A percentile compares a stretch with the other conserved stretches of the same genome.
Evolutionary conservation across 2,797 vertebrate genomes (phyloP).

Genomic region (Anas bernieri): DNA sequence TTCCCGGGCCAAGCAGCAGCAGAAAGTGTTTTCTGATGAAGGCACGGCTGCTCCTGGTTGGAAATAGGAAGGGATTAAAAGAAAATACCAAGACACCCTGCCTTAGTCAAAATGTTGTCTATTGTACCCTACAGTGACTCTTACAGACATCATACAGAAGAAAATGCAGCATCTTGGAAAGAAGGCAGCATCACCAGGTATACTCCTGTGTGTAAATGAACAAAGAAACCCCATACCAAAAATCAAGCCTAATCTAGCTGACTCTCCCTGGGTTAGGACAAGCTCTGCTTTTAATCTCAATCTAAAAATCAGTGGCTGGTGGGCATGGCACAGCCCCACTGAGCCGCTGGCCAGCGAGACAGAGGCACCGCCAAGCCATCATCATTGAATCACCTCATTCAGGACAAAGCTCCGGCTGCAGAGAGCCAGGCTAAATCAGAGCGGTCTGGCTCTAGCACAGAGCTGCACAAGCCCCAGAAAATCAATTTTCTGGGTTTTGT

Average conservation of each 20-base stretch:
- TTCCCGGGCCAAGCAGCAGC: not conserved
- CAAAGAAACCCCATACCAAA: not conserved
- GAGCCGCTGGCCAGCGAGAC: no score
- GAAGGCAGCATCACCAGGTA: no score
- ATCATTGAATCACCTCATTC: not conserved
- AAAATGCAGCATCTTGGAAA: not conserved
- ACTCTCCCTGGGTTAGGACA: not conserved
- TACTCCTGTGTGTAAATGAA: not conserved
- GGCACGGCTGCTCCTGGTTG: not conserved
- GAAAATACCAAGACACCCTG: not conserved
- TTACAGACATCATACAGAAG: not conserved
- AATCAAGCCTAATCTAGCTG: not conserved
- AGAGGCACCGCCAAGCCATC: not conserved
- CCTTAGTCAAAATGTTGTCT: not conserved
- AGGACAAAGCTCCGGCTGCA: slow-evolving; percentile 1
- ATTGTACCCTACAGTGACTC: not conserved
- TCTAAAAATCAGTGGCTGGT: not conserved
- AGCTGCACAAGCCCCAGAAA: slow-evolving; percentile 39
- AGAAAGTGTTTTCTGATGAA: not conserved
- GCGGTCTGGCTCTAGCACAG: slow-evolving; percentile 54
- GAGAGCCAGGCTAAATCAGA: slow-evolving; percentile 59
- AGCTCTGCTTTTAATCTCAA: not conserved
- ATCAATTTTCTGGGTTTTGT: slow-evolving; percentile 64
- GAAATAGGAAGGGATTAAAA: not conserved
- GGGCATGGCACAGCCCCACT: no score